Evolutionary conservation across 2,797 vertebrate species (phyloP).

Genomic region (Protosalanx chinensis): DNA sequence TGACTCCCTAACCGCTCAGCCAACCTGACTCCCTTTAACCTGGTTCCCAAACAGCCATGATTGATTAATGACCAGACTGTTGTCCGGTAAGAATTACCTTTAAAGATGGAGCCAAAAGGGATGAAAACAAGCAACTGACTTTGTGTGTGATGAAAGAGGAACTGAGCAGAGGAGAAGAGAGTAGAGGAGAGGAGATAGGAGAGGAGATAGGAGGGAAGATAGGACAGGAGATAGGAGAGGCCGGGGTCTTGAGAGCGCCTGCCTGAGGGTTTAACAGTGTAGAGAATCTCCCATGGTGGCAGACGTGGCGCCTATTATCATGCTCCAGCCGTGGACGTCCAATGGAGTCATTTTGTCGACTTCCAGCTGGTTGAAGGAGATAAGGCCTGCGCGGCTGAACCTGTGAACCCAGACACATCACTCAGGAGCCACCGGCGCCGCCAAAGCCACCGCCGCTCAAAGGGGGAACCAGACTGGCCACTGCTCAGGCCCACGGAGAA

Average conservation of each 20-base stretch:
- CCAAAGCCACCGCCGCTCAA: neutral
- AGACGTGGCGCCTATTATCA: slow-evolving; percentile 66
- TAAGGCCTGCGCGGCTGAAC: slow-evolving; percentile 69
- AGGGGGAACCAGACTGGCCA: neutral
- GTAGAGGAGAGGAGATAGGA: neutral
- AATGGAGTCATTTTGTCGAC: slow-evolving; percentile 68
- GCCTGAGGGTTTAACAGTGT: slow-evolving; percentile 57
- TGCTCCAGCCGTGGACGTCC: slow-evolving; percentile 67
- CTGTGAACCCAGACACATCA: slow-evolving; percentile 17
- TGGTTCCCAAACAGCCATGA: neutral
- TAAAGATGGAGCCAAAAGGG: slow-evolving; percentile 3
- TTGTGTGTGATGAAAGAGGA: neutral
- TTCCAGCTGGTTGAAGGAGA: slow-evolving; percentile 72
- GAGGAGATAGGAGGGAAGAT: neutral
- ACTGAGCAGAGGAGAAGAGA: too few species aligned
- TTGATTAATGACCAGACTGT: slow-evolving; percentile 32
- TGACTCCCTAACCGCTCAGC: too few species aligned
- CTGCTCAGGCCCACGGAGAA: neutral
- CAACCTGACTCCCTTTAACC: too few species aligned
- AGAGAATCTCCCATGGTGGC: slow-evolving; percentile 50
- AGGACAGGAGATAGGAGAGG: neutral
- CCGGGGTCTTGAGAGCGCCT: neutral
- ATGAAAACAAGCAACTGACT: slow-evolving; percentile 35
- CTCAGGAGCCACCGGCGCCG: neutral
- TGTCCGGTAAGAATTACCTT: slow-evolving; percentile 20